Conservation (phyloP, 2,888 invertebrate genomes). For the Drosophila falleni region DNA sequence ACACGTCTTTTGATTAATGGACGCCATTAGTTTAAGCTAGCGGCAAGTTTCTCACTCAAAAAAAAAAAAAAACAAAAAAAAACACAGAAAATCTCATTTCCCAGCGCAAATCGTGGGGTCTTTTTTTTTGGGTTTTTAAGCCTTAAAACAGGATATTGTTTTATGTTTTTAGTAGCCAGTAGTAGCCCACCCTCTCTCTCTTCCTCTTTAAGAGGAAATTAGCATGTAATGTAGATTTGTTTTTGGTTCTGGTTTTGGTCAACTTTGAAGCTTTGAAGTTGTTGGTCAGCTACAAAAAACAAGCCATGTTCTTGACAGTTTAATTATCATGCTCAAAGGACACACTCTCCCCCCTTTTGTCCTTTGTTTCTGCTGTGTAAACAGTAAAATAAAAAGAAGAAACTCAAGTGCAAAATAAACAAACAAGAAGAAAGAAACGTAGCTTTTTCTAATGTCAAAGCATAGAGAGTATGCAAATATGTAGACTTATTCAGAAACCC, state of each 20-base stretch:
- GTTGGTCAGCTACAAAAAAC: constrained; percentile 15
- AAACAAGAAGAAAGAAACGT: background rate
- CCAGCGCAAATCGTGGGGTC: constrained; percentile 50
- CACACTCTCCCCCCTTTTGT: background rate
- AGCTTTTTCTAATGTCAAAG: constrained; percentile 1
- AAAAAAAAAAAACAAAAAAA: constrained; percentile 16
- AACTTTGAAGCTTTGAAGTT: constrained; percentile 63
- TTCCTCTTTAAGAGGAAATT: constrained; percentile 52
- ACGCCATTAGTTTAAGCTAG: constrained; percentile 52
- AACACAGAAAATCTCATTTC: constrained; percentile 64
- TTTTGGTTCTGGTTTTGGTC: constrained; percentile 16
- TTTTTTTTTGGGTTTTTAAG: background rate
- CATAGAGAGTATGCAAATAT: constrained; percentile 20
- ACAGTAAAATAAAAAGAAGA: background rate
- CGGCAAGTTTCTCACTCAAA: constrained; percentile 22
- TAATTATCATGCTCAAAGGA: constrained; percentile 57
- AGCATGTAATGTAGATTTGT: constrained; percentile 59
- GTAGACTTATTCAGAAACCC: background rate
- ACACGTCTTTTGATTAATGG: constrained; percentile 56
- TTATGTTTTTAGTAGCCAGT: constrained; percentile 11
- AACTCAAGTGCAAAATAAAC: background rate
- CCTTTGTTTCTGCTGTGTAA: background rate
- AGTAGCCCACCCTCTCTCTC: no score
- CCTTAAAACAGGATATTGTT: constrained; percentile 69
- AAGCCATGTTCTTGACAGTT: constrained; percentile 60